A percentile compares a stretch with the other conserved stretches of the same genome.
Conservation (phyloP, 2,113 vertebrate genomes). For the Caracal caracal region DNA sequence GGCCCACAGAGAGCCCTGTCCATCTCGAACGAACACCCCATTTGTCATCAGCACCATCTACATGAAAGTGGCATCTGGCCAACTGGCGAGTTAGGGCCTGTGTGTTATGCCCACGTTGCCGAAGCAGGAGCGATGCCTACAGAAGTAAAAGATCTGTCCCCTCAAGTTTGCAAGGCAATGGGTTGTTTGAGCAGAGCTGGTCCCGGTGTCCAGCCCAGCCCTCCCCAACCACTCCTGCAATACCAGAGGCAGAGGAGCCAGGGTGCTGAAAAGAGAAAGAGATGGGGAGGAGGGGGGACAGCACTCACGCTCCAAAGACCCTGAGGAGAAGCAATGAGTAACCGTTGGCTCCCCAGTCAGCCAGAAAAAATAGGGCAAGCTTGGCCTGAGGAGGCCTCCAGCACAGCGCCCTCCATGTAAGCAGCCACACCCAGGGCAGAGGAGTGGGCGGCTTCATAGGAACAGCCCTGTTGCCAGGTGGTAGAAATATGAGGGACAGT, state of each 20-base stretch:
- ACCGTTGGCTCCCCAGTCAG: not conserved
- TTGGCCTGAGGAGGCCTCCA: not conserved
- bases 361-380: slow-evolving; percentile 35
- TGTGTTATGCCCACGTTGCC: not conserved
- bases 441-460: accelerated
- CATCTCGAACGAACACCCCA: accelerated
- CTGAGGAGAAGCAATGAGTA: not conserved
- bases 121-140: not conserved
- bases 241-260: not conserved
- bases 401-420: not conserved
- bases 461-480: not conserved
- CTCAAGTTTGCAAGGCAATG: not conserved
- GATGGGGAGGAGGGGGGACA: not conserved
- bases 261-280: not conserved
- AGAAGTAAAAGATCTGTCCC: not conserved
- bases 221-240: not conserved
- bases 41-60: no score
- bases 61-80: not conserved
- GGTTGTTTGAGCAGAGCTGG: not conserved
- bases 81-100: accelerated
- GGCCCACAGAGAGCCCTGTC: not conserved
- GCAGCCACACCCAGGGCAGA: not conserved
- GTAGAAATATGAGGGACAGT: not conserved
- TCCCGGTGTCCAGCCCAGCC: not conserved
- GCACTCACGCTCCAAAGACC: slow-evolving; percentile 37